Conservation (phyloP, 1,140 invertebrate genomes). For the Drosophila pseudoananassae region DNA sequence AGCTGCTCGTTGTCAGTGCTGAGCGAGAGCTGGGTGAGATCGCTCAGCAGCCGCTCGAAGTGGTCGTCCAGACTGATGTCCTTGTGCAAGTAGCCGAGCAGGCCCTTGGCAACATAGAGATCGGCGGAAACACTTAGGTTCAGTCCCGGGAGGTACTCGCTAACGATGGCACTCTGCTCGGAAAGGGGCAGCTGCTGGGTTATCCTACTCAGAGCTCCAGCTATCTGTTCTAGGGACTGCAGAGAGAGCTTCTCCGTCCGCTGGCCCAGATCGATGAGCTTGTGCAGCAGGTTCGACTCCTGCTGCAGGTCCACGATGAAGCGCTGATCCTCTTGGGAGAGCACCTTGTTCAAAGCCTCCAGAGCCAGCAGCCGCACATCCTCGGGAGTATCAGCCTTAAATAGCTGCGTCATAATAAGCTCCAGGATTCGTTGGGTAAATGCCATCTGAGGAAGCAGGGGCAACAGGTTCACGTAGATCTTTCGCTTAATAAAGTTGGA, state of each 20-base stretch:
- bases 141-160: slow-evolving; percentile 68
- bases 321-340: slow-evolving; percentile 55
- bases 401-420: slow-evolving; percentile 62
- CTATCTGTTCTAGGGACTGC: slow-evolving; percentile 56
- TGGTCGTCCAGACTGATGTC: slow-evolving; percentile 75
- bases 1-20: slow-evolving; percentile 59
- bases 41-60: slow-evolving; percentile 71
- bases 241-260: slow-evolving; percentile 24
- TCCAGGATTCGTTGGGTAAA: slow-evolving; percentile 74
- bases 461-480: slow-evolving; percentile 67
- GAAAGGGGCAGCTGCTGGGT: slow-evolving; percentile 64
- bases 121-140: slow-evolving; percentile 62
- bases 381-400: slow-evolving; percentile 27
- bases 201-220: slow-evolving; percentile 61
- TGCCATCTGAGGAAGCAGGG: slow-evolving; percentile 66
- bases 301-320: slow-evolving; percentile 72
- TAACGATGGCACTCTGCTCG: slow-evolving; percentile 73
- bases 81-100: slow-evolving; percentile 71
- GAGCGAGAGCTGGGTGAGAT: slow-evolving; percentile 71
- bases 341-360: slow-evolving; percentile 61
- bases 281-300: slow-evolving; percentile 65
- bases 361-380: slow-evolving; percentile 55
- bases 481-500: slow-evolving; percentile 72
- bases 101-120: slow-evolving; percentile 73
- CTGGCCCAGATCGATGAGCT: slow-evolving; percentile 65